Evolutionary conservation across 2,113 vertebrate genomes (phyloP).

Genomic region (Tenrec ecaudatus): DNA sequence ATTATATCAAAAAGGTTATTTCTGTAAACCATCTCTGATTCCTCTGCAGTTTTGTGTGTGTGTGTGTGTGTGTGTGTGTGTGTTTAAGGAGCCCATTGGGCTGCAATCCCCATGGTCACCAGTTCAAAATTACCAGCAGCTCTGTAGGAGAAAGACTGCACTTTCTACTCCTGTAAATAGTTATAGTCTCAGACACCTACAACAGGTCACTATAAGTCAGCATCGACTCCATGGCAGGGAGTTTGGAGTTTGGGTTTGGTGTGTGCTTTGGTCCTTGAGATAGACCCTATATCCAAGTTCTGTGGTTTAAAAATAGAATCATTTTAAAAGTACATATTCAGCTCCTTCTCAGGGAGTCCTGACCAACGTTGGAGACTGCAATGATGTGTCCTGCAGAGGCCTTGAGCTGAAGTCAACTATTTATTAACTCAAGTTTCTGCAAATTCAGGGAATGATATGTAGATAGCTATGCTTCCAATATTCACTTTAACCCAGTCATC

Average conservation of each 20-base stretch:
- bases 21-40: constrained; percentile 20
- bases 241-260: background rate
- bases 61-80: too few relatives aligned
- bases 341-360: background rate
- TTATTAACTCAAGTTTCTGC: constrained; percentile 60
- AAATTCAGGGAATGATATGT: background rate
- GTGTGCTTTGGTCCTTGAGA: background rate
- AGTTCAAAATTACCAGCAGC: too few relatives aligned
- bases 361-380: background rate
- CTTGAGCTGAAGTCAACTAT: background rate
- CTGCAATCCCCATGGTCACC: too few relatives aligned
- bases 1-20: constrained; percentile 29
- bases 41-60: background rate
- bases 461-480: background rate
- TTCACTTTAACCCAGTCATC: constrained; percentile 3
- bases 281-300: background rate
- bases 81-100: too few relatives aligned
- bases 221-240: too few relatives aligned
- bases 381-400: background rate
- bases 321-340: constrained; percentile 6
- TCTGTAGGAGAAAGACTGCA: too few relatives aligned
- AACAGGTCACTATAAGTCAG: too few relatives aligned
- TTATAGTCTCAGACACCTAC: too few relatives aligned
- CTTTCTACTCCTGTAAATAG: too few relatives aligned
- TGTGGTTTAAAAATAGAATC: constrained; percentile 68